Conservation (phyloP, 2,797 vertebrate species). For the Tachyglossus aculeatus region DNA sequence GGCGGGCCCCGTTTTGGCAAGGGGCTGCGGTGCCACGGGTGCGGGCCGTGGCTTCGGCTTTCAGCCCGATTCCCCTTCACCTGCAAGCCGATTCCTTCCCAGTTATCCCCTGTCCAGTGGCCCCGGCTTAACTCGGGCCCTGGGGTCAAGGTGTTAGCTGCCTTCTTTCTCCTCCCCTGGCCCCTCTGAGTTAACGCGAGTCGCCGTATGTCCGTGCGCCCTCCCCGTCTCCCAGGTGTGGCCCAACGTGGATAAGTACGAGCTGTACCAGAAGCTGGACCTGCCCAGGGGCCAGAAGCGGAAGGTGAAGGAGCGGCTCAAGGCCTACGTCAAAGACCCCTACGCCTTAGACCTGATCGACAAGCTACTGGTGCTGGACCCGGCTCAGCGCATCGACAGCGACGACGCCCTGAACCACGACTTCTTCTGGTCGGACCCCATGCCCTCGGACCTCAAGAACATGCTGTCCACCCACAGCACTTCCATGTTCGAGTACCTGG, state of each 20-base stretch:
- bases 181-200: too few relatives aligned
- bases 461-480: conserved; percentile 98
- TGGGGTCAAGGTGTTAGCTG: background rate
- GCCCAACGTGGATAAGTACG: conserved; percentile 93
- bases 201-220: background rate
- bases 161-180: too few relatives aligned
- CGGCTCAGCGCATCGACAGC: conserved; percentile 89
- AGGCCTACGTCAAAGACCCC: conserved; percentile 94
- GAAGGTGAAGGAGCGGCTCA: conserved; percentile 96
- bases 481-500: conserved; percentile 98
- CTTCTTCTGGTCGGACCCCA: conserved; percentile 99
- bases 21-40: too few relatives aligned
- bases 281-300: conserved; percentile 96
- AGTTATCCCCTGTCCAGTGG: too few relatives aligned
- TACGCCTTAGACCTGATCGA: conserved; percentile 95
- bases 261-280: conserved; percentile 96
- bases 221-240: conserved; percentile 80
- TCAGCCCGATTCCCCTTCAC: too few relatives aligned
- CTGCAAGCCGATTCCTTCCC: too few relatives aligned
- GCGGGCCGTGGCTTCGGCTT: too few relatives aligned
- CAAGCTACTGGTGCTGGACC: conserved; percentile 92
- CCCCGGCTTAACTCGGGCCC: too few relatives aligned
- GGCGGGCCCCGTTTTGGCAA: too few relatives aligned
- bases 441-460: conserved; percentile 97
- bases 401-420: conserved; percentile 96